phyloP scores from a whole-genome alignment of 2,888 invertebrate genomes.

The Tenodera sinensis region DNA sequence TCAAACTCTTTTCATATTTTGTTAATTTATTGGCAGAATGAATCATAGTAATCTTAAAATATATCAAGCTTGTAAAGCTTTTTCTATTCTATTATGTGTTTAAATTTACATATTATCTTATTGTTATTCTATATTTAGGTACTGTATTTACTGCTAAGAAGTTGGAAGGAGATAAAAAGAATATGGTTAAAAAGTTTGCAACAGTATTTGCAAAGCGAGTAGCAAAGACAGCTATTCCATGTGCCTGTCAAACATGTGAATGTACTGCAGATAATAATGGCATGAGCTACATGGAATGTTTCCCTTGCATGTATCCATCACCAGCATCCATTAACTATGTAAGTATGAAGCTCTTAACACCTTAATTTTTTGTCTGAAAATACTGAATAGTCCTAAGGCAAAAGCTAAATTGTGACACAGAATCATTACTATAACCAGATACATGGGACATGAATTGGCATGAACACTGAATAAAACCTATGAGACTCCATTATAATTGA shows the following conservation, averaged over 20 bases:
- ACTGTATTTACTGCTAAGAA: constrained; percentile 62
- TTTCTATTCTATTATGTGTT: background rate
- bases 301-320: constrained; percentile 55
- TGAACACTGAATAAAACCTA: too few species aligned
- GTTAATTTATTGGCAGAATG: background rate
- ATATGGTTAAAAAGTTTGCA: constrained; percentile 59
- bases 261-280: constrained; percentile 65
- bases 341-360: constrained; percentile 37
- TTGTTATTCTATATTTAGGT: constrained; percentile 40
- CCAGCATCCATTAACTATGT: constrained; percentile 50
- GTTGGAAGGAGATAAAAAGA: constrained; percentile 53
- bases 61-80: background rate
- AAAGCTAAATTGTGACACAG: background rate
- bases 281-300: constrained; percentile 62
- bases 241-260: constrained; percentile 62
- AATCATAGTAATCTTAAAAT: background rate
- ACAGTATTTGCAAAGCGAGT: constrained; percentile 65
- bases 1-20: too few species aligned
- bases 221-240: constrained; percentile 58
- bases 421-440: background rate
- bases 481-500: too few species aligned
- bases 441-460: too few species aligned
- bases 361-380: background rate
- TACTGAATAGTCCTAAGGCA: background rate
- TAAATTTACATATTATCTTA: background rate